These are phyloP conservation scores for Listronotus bonariensis DNA, from an alignment of 1,140 invertebrate species.

Conservation along the genomic window DNA sequence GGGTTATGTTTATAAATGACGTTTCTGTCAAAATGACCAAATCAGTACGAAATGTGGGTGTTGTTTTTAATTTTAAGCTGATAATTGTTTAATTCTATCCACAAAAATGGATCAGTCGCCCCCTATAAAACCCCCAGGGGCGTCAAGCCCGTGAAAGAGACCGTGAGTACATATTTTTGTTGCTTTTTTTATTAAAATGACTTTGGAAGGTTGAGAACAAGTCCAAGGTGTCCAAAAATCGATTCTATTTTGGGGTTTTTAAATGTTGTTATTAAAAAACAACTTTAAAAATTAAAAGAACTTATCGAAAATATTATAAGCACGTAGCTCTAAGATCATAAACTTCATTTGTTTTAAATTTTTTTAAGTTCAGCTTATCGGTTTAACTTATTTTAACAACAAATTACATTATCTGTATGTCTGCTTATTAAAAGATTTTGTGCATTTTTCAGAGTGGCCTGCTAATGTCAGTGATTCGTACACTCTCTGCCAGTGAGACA, in stretches of 20 bases:
- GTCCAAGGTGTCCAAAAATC: neutral
- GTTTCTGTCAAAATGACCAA: constrained; percentile 16
- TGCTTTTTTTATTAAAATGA: neutral
- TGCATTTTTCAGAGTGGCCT: constrained; percentile 74
- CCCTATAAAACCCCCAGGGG: constrained; percentile 82
- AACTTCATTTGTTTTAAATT: no score
- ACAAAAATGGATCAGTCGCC: constrained; percentile 56
- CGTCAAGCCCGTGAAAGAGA: constrained; percentile 81
- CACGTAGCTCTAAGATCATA: no score
- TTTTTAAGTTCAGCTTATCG: no score
- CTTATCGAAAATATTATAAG: no score
- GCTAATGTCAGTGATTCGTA: constrained; percentile 90
- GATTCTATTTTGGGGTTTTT: constrained; percentile 21
- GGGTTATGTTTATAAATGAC: constrained; percentile 20
- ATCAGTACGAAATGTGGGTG: constrained; percentile 26
- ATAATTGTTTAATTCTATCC: constrained; percentile 6
- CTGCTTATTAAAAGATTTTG: no score
- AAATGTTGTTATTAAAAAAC: no score
- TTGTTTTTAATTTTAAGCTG: constrained; percentile 24
- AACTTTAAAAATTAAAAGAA: no score
- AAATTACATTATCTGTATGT: no score
- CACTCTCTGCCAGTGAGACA: constrained; percentile 88
- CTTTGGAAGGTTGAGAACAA: neutral
- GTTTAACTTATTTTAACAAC: no score
- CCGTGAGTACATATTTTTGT: constrained; percentile 60